Base-by-base conservation (phyloP, 2,113 vertebrate genomes). In the Lasiurus borealis region DNA sequence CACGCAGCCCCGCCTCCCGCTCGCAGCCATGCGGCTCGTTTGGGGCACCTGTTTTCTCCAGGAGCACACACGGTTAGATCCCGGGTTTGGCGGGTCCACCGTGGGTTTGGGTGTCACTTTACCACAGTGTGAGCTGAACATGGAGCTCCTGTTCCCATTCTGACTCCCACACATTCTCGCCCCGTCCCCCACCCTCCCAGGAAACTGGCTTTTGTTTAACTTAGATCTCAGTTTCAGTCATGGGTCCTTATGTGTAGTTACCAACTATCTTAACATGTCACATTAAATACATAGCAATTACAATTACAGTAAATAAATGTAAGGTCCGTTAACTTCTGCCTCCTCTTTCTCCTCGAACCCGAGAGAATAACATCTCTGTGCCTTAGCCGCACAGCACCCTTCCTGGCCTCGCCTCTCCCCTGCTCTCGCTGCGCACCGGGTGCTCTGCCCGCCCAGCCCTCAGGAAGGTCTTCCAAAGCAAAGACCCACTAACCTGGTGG, bases 351-450 rank as follows among this genome's bases (percentile, higher is more conserved):
- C 15, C 19, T 77, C 50, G 40, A 21, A 21, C n/a, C 4, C 1
- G 10, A 50, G 25, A 59, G 9, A 71, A 16, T 29, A 15, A 4
- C 8, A 15, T 64, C 27, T 27, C 4, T 6, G 0, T 19, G 31
- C 25, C 68, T 48, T 14, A 10, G 19, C 44, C 29, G 12, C 69
- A 12, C 57, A 14, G 2, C 57, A 18, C 71, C 48, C 36, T 89
- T 12, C 46, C 8, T 18, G 8, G 12, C 27, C 57, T 62, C 23
- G 57, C 57, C 27, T 2, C 25, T 62, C 59, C 3, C 3, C 48
- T 46, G 11, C 62, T 5, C 46, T 5, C 46, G 46, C 46, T 2
- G 1, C 14, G 2, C 2, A 2, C n/a, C 3, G 6, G 8, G 3
- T 19, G 40, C 27, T 62, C 23, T 76, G 31, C 18, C 73, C 25